Base-by-base conservation (phyloP, 2,113 vertebrate genomes). In the Brachyhypopomus gauderio region DNA sequence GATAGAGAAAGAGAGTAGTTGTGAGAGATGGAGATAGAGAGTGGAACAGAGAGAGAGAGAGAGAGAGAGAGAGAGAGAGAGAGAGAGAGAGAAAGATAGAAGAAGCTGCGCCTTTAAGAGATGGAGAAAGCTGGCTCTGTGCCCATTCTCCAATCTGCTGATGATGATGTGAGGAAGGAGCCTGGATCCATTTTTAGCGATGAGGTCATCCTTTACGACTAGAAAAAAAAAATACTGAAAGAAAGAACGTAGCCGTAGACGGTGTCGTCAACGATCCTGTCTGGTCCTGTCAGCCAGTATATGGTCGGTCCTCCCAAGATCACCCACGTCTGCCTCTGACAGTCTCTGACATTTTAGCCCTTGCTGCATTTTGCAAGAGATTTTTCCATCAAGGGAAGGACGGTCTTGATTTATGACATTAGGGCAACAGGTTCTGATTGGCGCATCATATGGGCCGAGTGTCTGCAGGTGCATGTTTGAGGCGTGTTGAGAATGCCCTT, bases 141-240 rank as follows among this genome's bases (percentile, higher is more conserved):
- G 86, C 86, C 88, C 72, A 48, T 63, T 78, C 85, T 85, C 76
- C 83, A 88, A 86, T 88, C 86, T 89, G 81, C 88, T 89, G 84
- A 89, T 89, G 88, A 78, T 85, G 85, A 86, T 66, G 76, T 34
- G 77, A 87, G 77, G 81, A 80, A 86, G 83, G 79, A 88, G 84
- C 83, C 60, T 36, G 78, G 72, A 86, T 76, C 86, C 86, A 87
- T 87, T 86, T 88, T 87, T 86, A 87, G 86, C 85, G 79, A 88
- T 89, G 88, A 89, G 82, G 85, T 89, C 85, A 89, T 84, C 63
- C 62, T 80, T 85, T 78, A 79, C 76, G 56, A 73, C 75, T 69
- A 41, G 69, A 64, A 56, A 69, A 72, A 78, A 79, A 79, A 85
- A 55, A 63, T 72, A 80, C 19, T 73, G 77, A 76, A 84, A 69